Evolutionary conservation across 2,113 vertebrate genomes (phyloP).

Genomic region (Tupaia tana): DNA sequence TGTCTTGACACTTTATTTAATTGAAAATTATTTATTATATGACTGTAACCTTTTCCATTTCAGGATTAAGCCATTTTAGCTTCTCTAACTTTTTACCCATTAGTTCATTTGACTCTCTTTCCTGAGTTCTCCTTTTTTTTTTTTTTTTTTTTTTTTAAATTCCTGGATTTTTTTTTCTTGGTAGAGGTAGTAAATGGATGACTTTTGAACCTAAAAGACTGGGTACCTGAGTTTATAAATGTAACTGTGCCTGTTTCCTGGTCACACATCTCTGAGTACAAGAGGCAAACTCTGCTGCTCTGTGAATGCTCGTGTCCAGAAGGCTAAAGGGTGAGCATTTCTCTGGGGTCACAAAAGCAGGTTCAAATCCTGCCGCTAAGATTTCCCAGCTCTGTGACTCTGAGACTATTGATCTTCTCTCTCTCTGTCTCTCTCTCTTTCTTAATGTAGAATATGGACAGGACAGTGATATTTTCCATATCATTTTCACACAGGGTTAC

Average conservation of each 20-base stretch:
- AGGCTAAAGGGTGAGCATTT: too few relatives aligned
- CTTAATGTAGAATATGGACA: not conserved
- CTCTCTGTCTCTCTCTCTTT: not conserved
- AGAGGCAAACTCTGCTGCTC: not conserved
- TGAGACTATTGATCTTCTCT: not conserved
- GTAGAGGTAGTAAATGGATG: not conserved
- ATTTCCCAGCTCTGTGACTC: not conserved
- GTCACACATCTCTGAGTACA: not conserved
- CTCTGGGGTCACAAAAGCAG: not conserved
- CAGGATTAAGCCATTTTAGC: not conserved
- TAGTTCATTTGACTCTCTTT: not conserved
- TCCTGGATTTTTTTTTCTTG: not conserved
- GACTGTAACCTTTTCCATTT: not conserved
- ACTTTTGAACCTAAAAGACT: not conserved
- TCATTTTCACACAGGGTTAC: not conserved
- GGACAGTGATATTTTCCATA: not conserved
- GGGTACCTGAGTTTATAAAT: not conserved
- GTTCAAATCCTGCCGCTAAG: not conserved
- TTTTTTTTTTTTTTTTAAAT: not conserved
- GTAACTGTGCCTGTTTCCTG: not conserved
- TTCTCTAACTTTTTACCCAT: not conserved
- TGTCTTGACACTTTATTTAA: conserved; percentile 37
- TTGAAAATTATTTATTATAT: conserved; percentile 19
- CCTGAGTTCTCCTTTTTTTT: not conserved
- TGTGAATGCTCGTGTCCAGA: not conserved